A percentile compares a stretch with the other conserved stretches of the same genome.
These are phyloP conservation scores for Toxotes lorentzi DNA, from an alignment of 2,797 vertebrate species.

Conservation along the genomic window DNA sequence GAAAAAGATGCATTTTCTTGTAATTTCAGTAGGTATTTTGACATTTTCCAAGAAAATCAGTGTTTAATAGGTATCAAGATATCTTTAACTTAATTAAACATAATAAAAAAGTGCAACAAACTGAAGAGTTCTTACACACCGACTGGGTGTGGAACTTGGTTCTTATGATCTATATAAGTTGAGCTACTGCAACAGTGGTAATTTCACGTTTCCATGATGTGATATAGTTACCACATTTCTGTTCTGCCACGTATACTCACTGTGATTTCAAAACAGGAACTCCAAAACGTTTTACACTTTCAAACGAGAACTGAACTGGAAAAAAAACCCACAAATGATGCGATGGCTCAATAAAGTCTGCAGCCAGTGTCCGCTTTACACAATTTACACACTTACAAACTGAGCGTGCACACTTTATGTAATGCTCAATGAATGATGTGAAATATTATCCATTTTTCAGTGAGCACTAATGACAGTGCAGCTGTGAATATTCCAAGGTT, in stretches of 20 bases:
- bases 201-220: neutral
- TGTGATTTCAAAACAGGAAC: slow-evolving; percentile 45
- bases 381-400: slow-evolving; percentile 6
- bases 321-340: slow-evolving; percentile 24
- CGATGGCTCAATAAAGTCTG: slow-evolving; percentile 7
- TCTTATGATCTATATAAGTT: neutral
- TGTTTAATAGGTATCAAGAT: neutral
- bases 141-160: neutral
- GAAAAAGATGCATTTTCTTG: neutral
- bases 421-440: neutral
- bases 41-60: neutral
- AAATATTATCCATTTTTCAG: neutral
- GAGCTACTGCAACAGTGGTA: neutral
- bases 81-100: neutral
- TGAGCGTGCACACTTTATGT: slow-evolving; percentile 11
- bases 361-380: neutral
- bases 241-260: neutral
- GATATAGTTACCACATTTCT: neutral
- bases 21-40: too few species aligned
- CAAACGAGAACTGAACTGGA: neutral
- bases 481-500: neutral
- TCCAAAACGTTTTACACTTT: neutral
- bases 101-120: neutral
- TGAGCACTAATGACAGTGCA: neutral
- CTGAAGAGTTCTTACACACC: neutral